Evolutionary conservation across 2,113 vertebrate species (phyloP), one percentile per base, ranked within the genome.

Genomic region (Catagonus wagneri): DNA sequence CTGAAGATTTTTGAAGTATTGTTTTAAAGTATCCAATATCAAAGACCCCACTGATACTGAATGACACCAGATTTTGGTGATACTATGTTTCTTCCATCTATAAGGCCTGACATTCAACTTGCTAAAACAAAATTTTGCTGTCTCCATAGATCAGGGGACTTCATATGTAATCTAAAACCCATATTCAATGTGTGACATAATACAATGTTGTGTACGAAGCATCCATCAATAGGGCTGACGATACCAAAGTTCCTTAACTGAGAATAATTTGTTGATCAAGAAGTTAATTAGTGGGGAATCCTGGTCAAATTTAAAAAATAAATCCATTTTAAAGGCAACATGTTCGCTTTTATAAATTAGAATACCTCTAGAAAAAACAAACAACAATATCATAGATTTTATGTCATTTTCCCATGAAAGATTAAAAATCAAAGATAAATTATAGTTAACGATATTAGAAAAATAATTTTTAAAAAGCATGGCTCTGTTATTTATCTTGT

Each of bases 311-410:
- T 22, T 89, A 97, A 79, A 32, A 17, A 85, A 89, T 1, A 88
- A 50, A 92, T 71, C 17, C 2, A 90, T 90, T 87, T 44, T 94
- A 94, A 90, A 80, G 19, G 32, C 83, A 92, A 84, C 0, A 32
- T 61, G 9, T 58, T 27, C 94, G 52, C 23, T 95, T 91, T 97
- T 89, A 95, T 63, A 95, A 94, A 88, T 76, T 89, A 88, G 52
- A 3, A 66, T 13, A 90, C 23, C 52, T 90, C 19, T 76, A 76
- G 66, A 92, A 90, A 97, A 95, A 94, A 16, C 19, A 88, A 87
- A 68, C 36, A 90, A 88, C 81, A 76, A 87, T 76, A 78, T 12
- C 44, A 88, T 90, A 34, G 36, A 87, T 75, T 87, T 83, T 88
- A 88, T 88, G 58, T 58, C 17, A 80, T 81, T 94, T 96, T 86